Evolutionary conservation across 2,797 vertebrate species (phyloP), one percentile per base, ranked within the genome.

Genomic region (Hozukius guyotensis): DNA sequence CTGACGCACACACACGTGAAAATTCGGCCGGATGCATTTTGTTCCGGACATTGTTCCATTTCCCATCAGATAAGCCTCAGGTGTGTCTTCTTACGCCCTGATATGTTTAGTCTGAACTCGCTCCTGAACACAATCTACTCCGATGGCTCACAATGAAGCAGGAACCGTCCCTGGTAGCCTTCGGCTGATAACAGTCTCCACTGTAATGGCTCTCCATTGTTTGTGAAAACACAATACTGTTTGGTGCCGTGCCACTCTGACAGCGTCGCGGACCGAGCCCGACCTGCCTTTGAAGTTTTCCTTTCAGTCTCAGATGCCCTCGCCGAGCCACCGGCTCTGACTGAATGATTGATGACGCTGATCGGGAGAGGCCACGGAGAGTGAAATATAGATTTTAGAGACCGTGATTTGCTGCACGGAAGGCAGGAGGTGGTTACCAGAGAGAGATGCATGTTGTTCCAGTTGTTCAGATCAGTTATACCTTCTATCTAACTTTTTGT

Each of bases 21-120:
- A 71, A 81, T 82, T 80, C 20, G 77, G 86, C 91, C 94, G 94
- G 94, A 96, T 96, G 90, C 77, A 66, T 89, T 81, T 31, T 62
- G 86, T 75, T 55, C 13, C 0, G 77, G 78, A 80, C 88, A 85
- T 95, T 96, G 94, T 92, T 96, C 89, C 94, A 94, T 91, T 95
- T 95, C 93, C 93, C 88, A 91, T 93, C 90, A 96, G 97, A 97
- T 96, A 96, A 97, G 93, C 92, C 92, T 96, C 97, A 97, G 97
- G 96, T 97, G 96, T 96, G 96, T 94, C 96, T 96, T 94, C 86
- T 93, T 36, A 92, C 86, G 72, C 95, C 93, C 89, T 92, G 82
- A 95, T 94, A 94, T 97, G 96, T 98, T 97, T 97, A 97, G 97
- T 97, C 97, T 97, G 81, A 85, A 2, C 88, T 87, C 74, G 70